phyloP scores from a whole-genome alignment of 2,888 invertebrate genomes.

The Plemyria rubiginata region DNA sequence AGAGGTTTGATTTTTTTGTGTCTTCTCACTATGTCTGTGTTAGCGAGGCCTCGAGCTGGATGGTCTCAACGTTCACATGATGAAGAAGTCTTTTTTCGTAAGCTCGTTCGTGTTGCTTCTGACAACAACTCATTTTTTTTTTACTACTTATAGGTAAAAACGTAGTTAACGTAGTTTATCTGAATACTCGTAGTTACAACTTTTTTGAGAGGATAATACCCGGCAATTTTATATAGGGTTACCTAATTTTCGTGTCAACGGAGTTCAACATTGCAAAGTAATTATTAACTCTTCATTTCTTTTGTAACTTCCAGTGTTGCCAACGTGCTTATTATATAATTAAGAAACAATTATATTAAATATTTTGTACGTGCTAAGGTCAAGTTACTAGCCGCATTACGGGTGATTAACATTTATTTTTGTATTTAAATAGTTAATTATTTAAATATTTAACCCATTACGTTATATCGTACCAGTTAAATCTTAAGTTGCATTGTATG shows the following conservation, averaged over 20 bases:
- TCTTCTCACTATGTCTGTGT: too few species aligned
- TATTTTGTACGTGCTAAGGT: conserved; percentile 20
- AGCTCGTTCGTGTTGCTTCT: too few species aligned
- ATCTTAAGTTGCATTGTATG: neutral
- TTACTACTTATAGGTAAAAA: too few species aligned
- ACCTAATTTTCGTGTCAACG: conserved; percentile 3
- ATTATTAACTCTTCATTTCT: conserved; percentile 17
- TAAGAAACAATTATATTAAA: conserved; percentile 12
- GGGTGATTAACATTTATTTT: conserved; percentile 29
- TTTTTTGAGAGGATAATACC: neutral
- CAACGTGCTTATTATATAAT: conserved; percentile 15
- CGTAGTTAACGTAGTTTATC: too few species aligned
- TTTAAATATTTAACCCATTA: conserved; percentile 1
- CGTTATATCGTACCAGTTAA: neutral
- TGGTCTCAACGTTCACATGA: too few species aligned
- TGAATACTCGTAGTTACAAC: neutral
- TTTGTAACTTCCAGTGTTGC: conserved; percentile 17
- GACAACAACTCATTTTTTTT: too few species aligned
- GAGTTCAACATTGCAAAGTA: neutral
- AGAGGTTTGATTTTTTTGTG: too few species aligned
- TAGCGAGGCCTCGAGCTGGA: too few species aligned
- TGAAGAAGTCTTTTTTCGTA: too few species aligned
- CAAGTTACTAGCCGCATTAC: conserved; percentile 28
- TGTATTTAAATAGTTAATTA: neutral
- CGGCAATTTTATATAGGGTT: neutral